Base-by-base conservation (phyloP, 2,888 invertebrate species). In the Brachypterus glaber region DNA sequence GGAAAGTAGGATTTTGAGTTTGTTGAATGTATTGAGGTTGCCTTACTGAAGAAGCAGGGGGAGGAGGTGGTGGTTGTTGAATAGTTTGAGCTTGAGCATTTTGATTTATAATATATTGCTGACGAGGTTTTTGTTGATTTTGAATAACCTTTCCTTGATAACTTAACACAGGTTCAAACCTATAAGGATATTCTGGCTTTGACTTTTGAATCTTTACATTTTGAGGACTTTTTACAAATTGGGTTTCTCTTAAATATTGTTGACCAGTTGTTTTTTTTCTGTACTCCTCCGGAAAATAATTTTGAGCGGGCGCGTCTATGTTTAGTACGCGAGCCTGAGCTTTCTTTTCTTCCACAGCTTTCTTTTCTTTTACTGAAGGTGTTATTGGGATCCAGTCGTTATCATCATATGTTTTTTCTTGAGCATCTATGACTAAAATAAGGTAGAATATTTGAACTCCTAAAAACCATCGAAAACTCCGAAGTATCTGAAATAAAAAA, bases 341-440 rank as follows among this genome's bases (percentile, higher is more conserved):
- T 48, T 54, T 50, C 52, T 45, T 57, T 31, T 29, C 44, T 37
- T 18, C 40, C 30, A 35, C 45, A 30, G 17, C 29, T 31, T 29
- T 9, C 21, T 33, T 12, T 27, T 39, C 39, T 54, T 57, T 29
- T 62, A 64, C 33, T 11, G 44, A 24, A 37, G 64, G 58, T 7
- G 61, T 53, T 11, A 76, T 57, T 9, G 76, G 76, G 37, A 76
- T 66, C 76, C 76, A 76, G 39, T 75, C 76, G 43, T 59, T 64
- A 13, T 59, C 57, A 43, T 63, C 62, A 41, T 63, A 63, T 2
- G 56, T 49, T 45, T 49, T 30, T 7, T 34, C 26, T 41, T 46
- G 37, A 8, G 32, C 37, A 7, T 25, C 29, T 24, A 24, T 26
- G 12, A 37, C 30, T 33, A 36, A 9, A 11, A 45, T n/a, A 5